These are phyloP conservation scores for Morpho helenor DNA, from an alignment of 2,888 invertebrate genomes.

Conservation along the genomic window DNA sequence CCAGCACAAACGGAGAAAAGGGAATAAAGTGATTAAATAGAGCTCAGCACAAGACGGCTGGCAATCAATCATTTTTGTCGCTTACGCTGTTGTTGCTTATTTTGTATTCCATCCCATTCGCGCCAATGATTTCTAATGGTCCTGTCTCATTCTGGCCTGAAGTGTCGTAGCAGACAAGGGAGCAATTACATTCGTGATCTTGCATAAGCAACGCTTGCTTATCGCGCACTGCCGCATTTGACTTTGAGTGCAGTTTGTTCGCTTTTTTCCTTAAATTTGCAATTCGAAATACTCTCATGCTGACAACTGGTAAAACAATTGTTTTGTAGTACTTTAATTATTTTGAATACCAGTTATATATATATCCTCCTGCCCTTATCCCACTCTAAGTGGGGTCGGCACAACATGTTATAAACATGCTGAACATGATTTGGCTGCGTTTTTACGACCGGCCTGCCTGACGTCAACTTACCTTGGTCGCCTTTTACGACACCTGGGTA, in stretches of 20 bases:
- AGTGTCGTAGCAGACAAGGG: constrained; percentile 79
- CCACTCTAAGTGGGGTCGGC: no score
- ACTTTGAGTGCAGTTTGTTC: constrained; percentile 71
- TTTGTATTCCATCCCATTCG: constrained; percentile 49
- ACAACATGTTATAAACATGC: no score
- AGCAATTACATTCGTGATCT: constrained; percentile 81
- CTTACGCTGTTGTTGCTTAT: constrained; percentile 69
- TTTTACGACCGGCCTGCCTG: no score
- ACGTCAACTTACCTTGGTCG: no score
- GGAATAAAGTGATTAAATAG: constrained; percentile 81
- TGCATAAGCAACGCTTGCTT: constrained; percentile 79
- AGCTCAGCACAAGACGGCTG: constrained; percentile 77
- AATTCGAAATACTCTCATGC: constrained; percentile 68
- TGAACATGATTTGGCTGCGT: no score
- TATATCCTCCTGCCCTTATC: no score
- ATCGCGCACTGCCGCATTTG: constrained; percentile 75
- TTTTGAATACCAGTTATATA: no score
- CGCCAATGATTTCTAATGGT: constrained; percentile 35
- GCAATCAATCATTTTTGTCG: constrained; percentile 80
- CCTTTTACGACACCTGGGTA: no score
- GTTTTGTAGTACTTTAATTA: constrained; percentile 40
- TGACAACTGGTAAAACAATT: constrained; percentile 39
- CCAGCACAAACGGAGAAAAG: constrained; percentile 78
- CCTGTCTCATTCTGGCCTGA: constrained; percentile 67
- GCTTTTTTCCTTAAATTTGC: constrained; percentile 73